phyloP scores from a whole-genome alignment of 2,888 invertebrate species.

The Teleogryllus oceanicus region DNA sequence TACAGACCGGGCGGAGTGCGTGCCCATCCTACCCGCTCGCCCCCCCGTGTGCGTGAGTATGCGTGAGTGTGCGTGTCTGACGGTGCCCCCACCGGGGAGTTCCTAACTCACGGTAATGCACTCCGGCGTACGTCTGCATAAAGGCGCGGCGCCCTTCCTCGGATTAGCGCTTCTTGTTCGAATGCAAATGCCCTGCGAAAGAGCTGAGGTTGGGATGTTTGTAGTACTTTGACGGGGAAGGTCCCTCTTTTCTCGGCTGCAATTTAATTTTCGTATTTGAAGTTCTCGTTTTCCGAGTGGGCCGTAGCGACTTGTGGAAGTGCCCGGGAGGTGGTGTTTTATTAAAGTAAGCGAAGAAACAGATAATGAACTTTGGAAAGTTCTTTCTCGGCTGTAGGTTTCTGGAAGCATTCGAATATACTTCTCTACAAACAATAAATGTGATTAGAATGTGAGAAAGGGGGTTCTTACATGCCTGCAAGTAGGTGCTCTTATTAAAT shows the following conservation, averaged over 20 bases:
- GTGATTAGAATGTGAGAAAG: too few relatives aligned
- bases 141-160: neutral
- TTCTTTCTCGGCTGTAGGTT: neutral
- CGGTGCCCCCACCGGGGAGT: neutral
- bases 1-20: neutral
- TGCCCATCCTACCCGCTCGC: neutral
- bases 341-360: neutral
- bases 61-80: neutral
- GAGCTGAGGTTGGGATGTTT: neutral
- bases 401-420: too few relatives aligned
- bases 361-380: neutral
- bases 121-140: neutral
- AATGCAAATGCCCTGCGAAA: neutral
- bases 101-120: neutral
- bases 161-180: neutral
- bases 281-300: slow-evolving; percentile 5
- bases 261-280: slow-evolving; percentile 18
- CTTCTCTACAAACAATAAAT: too few relatives aligned
- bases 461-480: too few relatives aligned
- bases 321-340: neutral
- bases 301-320: neutral
- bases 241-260: neutral
- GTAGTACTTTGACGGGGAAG: neutral
- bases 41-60: neutral
- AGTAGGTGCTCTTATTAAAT: too few relatives aligned